Base-by-base conservation (phyloP, 2,113 vertebrate species). In the Petromus typicus region DNA sequence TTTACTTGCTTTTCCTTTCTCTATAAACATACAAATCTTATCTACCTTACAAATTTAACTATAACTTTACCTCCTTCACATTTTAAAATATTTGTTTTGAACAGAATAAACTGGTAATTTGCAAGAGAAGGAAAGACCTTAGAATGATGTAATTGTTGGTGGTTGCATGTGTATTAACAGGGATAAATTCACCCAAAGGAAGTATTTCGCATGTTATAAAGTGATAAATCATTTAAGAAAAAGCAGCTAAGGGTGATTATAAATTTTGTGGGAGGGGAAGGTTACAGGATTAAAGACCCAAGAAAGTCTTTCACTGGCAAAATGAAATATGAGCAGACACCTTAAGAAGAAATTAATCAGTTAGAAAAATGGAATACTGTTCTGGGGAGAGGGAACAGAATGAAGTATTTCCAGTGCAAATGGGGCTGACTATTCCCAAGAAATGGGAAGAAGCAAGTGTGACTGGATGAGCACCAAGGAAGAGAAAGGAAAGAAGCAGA, bases 301-400 rank as follows among this genome's bases (percentile, higher is more conserved):
- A 51, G 48, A 51, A 51, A 51, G 48, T 10, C 48, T 51, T 51
- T 51, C 48, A 51, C 56, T 69, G 51, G 25, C 64, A 95, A 95
- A 89, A 69, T 63, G n/a, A 86, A 94, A 91, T 92, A 54, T 89
- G 30, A 94, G 32, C 51, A 86, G 57, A 85, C 12, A 90, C 63
- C 56, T 91, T 40, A 91, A 93, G 56, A 91, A 89, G 8, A 59
- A 82, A 69, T 86, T 63, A 89, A 56, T 23, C 71, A 89, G 18
- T n/a, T 2, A 89, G 75, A 96, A 89, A 82, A 63, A 32, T 43
- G n/a, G 25, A 91, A 57, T 25, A 59, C 20, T 82, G 85, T 76
- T 91, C 64, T 86, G 79, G 59, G 80, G 27, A 95, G 30, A 89
- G 27, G 40, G 18, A 80, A 88, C 25, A 71, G 37, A 87, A 87